These are phyloP conservation scores for Polyommatus icarus DNA, from an alignment of 2,888 invertebrate species.

Conservation along the genomic window DNA sequence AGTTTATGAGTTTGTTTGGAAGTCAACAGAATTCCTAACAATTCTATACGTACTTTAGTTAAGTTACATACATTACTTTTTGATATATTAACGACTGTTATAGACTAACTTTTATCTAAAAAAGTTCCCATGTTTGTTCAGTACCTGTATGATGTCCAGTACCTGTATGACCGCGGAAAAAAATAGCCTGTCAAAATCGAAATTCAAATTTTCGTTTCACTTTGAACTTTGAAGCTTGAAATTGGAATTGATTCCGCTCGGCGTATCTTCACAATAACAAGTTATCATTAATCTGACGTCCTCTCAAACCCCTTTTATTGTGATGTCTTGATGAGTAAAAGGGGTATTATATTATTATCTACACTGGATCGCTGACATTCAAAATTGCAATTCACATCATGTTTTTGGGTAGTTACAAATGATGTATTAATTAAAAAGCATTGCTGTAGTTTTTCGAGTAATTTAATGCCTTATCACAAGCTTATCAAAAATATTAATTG, in stretches of 20 bases:
- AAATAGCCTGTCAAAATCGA: background rate
- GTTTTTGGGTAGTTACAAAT: conserved; percentile 3
- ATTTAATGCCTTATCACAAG: background rate
- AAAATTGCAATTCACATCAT: background rate
- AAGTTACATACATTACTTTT: too few species aligned
- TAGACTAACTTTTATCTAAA: too few species aligned
- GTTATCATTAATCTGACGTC: conserved; percentile 12
- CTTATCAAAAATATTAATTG: background rate
- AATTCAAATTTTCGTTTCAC: background rate
- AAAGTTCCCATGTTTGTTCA: too few species aligned
- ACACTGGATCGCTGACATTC: background rate
- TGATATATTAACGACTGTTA: too few species aligned
- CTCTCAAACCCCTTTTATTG: conserved; percentile 3
- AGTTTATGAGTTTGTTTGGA: background rate
- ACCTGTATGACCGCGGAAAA: background rate
- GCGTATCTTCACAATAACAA: conserved; percentile 7
- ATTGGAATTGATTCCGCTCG: conserved; percentile 7
- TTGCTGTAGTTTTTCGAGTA: background rate
- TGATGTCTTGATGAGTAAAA: background rate
- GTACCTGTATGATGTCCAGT: too few species aligned
- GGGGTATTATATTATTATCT: background rate
- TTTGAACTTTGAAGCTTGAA: conserved; percentile 1
- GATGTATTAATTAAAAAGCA: too few species aligned
- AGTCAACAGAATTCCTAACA: background rate
- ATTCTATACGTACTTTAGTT: too few species aligned